Evolutionary conservation across 1,140 invertebrate species (phyloP).

Genomic region (Polypedilum pembai): DNA sequence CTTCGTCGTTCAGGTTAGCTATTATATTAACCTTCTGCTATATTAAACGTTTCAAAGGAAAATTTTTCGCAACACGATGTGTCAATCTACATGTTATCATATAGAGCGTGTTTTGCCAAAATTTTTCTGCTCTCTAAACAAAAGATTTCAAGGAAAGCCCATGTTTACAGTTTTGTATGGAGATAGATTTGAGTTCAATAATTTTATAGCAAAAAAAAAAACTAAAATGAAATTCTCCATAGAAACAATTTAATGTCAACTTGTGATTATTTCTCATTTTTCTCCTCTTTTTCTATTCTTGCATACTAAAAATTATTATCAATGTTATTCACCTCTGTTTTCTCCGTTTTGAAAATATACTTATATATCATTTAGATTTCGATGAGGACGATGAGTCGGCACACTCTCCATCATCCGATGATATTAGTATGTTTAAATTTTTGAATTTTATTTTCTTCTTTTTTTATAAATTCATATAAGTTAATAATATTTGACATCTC

Average conservation of each 20-base stretch:
- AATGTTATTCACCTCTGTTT: background rate
- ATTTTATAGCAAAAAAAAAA: too few relatives aligned
- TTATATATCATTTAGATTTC: constrained; percentile 8
- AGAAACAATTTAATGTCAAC: too few relatives aligned
- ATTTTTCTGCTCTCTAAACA: background rate
- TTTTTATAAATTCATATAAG: background rate
- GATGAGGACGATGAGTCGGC: background rate
- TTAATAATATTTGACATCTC: background rate
- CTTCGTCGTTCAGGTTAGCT: background rate
- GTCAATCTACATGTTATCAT: background rate
- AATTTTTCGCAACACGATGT: constrained; percentile 18
- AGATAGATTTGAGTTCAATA: background rate
- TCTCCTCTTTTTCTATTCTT: background rate
- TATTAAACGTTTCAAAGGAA: background rate
- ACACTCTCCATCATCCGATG: background rate
- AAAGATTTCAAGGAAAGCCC: background rate
- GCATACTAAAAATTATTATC: background rate
- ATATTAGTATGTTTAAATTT: constrained; percentile 15
- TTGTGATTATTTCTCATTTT: too few relatives aligned
- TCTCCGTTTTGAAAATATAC: background rate
- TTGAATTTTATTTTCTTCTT: background rate
- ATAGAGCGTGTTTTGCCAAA: constrained; percentile 11
- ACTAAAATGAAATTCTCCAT: too few relatives aligned
- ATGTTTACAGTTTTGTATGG: background rate
- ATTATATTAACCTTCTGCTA: too few relatives aligned